Percentiles rank a stretch among this genome's conserved stretches.
Conservation (phyloP, 37 sponge, comb jelly and placozoan genomes). For the Eunapius fragilis region DNA sequence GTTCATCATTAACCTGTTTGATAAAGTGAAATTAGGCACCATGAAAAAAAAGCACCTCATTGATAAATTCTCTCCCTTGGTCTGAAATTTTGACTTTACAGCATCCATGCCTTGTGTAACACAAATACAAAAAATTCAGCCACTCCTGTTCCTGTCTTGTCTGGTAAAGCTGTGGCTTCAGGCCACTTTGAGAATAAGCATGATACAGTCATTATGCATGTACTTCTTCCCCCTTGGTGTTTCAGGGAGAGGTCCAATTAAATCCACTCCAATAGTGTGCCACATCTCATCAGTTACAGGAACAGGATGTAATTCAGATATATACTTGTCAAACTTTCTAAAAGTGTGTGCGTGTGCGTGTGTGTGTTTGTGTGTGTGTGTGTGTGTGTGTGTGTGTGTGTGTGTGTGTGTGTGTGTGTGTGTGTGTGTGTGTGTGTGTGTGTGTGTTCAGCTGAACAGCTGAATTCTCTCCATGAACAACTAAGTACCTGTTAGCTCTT, state of each 20-base stretch:
- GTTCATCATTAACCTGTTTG: constrained; percentile 18
- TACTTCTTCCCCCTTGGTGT: constrained; percentile 38
- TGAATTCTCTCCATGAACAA: no score
- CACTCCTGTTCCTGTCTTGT: constrained; percentile 12
- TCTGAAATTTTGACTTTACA: constrained; percentile 22
- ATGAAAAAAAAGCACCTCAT: constrained; percentile 8
- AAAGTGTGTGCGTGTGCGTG: not conserved
- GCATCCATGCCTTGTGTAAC: not conserved
- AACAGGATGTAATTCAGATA: constrained; percentile 41
- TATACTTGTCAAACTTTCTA: constrained; percentile 25
- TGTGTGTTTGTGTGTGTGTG: not conserved
- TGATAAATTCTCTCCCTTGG: constrained; percentile 54
- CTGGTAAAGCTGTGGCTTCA: constrained; percentile 33
- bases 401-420: not conserved
- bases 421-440: not conserved
- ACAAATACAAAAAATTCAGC: constrained; percentile 20
- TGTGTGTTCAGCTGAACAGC: not conserved
- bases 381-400: not conserved
- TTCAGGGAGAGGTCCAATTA: constrained; percentile 38
- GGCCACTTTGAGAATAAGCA: constrained; percentile 45
- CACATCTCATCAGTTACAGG: constrained; percentile 36
- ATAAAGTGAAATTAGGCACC: not conserved
- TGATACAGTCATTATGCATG: constrained; percentile 30
- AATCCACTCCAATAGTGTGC: constrained; percentile 36
- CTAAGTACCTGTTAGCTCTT: no score